Conservation (phyloP, 2,113 vertebrate species). For the Calcarius ornatus region DNA sequence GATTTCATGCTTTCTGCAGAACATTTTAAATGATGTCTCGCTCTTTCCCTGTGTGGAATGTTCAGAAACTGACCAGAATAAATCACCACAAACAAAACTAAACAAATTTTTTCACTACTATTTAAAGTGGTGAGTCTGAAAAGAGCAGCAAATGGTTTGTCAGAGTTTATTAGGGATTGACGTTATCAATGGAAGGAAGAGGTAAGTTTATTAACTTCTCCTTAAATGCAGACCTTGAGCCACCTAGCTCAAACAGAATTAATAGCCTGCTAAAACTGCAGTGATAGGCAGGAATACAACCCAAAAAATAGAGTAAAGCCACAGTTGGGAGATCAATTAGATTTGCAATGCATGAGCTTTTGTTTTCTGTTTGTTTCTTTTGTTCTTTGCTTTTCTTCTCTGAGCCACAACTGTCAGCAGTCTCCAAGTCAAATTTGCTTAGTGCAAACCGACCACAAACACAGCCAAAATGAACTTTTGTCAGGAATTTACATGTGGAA, state of each 20-base stretch:
- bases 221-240: background rate
- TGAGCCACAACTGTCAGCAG: background rate
- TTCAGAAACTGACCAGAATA: background rate
- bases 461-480: background rate
- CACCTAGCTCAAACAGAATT: background rate
- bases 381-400: background rate
- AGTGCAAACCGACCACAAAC: background rate
- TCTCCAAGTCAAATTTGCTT: background rate
- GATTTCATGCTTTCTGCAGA: constrained; percentile 8
- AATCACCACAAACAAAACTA: background rate
- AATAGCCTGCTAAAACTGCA: background rate
- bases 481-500: background rate
- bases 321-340: background rate
- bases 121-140: background rate
- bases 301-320: background rate
- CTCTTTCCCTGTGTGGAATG: background rate
- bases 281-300: background rate
- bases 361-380: background rate
- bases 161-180: background rate
- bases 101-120: background rate
- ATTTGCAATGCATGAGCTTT: background rate
- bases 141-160: background rate
- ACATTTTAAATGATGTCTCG: background rate
- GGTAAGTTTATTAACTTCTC: background rate
- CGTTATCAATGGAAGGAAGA: background rate